These are phyloP conservation scores for Morone chrysops DNA, from an alignment of 2,113 vertebrate genomes.

Conservation along the genomic window DNA sequence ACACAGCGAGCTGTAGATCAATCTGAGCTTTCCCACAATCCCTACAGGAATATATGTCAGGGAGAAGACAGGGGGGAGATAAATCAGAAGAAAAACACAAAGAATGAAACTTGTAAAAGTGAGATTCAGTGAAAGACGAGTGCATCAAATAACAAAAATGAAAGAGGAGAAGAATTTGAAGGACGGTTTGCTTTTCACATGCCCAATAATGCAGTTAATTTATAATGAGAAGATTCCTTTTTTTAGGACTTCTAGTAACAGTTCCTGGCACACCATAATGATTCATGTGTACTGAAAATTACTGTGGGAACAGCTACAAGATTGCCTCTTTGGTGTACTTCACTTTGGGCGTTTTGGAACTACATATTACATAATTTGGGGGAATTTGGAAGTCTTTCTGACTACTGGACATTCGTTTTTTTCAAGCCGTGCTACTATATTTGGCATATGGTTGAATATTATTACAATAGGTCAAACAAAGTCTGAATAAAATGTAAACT, in stretches of 20 bases:
- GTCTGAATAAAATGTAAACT: too few relatives aligned
- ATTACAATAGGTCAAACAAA: too few relatives aligned
- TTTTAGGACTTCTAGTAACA: neutral
- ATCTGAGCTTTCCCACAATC: constrained; percentile 57
- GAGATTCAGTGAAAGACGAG: constrained; percentile 9
- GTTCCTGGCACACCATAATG: neutral
- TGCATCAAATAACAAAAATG: constrained; percentile 13
- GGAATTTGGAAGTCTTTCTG: too few relatives aligned
- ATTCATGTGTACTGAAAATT: neutral
- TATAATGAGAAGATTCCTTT: constrained; percentile 1
- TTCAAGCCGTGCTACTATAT: too few relatives aligned
- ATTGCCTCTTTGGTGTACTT: too few relatives aligned
- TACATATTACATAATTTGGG: too few relatives aligned
- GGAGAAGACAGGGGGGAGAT: constrained; percentile 22
- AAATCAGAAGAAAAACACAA: constrained; percentile 15
- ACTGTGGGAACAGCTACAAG: neutral
- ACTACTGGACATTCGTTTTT: too few relatives aligned
- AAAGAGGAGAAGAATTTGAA: neutral
- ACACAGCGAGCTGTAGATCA: constrained; percentile 68
- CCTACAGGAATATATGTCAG: constrained; percentile 56
- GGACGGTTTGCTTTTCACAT: neutral
- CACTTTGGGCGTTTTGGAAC: too few relatives aligned
- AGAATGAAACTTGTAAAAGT: constrained; percentile 13
- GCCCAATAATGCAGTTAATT: neutral
- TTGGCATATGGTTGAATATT: too few relatives aligned